Conservation (phyloP, 2,888 invertebrate genomes). For the Agriopis marginaria region DNA sequence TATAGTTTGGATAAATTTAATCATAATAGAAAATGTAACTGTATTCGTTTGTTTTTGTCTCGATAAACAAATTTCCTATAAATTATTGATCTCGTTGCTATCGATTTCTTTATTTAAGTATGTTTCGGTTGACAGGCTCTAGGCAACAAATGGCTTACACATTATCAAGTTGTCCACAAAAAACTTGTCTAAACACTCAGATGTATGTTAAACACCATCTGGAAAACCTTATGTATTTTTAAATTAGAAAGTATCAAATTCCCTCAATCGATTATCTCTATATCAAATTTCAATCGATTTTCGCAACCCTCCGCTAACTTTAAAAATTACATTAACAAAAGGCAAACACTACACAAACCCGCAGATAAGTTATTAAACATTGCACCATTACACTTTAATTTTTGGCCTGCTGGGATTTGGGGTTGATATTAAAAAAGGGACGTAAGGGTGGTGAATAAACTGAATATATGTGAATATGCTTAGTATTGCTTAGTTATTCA, state of each 20-base stretch:
- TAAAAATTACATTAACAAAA: conserved; percentile 82
- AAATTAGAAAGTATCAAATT: conserved; percentile 35
- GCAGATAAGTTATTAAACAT: conserved; percentile 84
- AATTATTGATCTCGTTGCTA: too few species aligned
- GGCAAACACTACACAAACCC: conserved; percentile 75
- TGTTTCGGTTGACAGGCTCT: too few species aligned
- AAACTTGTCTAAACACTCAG: too few species aligned
- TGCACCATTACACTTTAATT: conserved; percentile 85
- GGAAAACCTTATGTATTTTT: neutral
- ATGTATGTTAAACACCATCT: too few species aligned
- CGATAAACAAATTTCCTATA: too few species aligned
- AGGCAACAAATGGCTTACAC: too few species aligned
- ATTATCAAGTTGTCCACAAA: too few species aligned
- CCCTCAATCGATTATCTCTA: conserved; percentile 37
- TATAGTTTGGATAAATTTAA: too few species aligned
- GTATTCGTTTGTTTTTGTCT: too few species aligned
- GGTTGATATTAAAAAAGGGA: conserved; percentile 76
- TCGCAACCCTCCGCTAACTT: conserved; percentile 63
- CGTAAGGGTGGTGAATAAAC: conserved; percentile 59
- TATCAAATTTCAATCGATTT: conserved; percentile 55
- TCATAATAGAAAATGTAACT: too few species aligned
- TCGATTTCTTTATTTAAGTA: too few species aligned
- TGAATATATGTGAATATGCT: conserved; percentile 53
- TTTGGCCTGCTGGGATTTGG: conserved; percentile 79
- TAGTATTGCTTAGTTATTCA: conserved; percentile 72